Conservation (phyloP, 1,140 invertebrate species). For the Teleogryllus occipitalis region DNA sequence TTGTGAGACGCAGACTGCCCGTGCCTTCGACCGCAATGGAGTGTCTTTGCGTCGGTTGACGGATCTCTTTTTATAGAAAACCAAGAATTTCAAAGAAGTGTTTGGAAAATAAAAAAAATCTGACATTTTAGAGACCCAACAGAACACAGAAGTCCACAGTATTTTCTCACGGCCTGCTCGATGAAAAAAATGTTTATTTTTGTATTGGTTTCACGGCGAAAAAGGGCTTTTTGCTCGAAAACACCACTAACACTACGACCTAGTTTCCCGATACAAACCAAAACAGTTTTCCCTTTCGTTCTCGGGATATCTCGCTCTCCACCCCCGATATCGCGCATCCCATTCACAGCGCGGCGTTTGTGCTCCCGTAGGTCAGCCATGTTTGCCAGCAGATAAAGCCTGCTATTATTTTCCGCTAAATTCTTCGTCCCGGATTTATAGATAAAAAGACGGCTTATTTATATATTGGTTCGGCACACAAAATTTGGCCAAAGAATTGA, state of each 20-base stretch:
- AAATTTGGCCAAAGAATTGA: conserved; percentile 5
- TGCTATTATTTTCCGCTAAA: conserved; percentile 1
- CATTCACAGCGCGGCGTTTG: background rate
- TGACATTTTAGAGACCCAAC: too few species aligned
- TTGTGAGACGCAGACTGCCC: background rate
- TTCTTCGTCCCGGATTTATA: background rate
- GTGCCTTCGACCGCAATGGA: too few species aligned
- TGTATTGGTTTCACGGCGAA: too few species aligned
- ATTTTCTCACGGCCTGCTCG: too few species aligned
- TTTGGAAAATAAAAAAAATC: too few species aligned
- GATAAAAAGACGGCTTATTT: conserved; percentile 5
- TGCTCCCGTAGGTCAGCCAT: background rate
- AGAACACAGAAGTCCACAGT: too few species aligned
- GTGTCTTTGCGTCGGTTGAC: too few species aligned
- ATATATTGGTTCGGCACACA: background rate
- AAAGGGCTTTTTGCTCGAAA: too few species aligned
- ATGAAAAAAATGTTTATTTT: too few species aligned
- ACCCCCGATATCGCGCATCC: background rate
- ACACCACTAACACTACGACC: too few species aligned
- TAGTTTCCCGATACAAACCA: background rate
- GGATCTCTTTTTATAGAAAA: too few species aligned
- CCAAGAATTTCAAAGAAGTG: too few species aligned
- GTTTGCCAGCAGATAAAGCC: background rate
- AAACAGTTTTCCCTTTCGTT: background rate
- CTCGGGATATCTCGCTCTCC: background rate